Percentiles rank a stretch among this genome's conserved stretches.
Conservation (phyloP, 2,888 invertebrate genomes). For the Caenorhabditis sinica region DNA sequence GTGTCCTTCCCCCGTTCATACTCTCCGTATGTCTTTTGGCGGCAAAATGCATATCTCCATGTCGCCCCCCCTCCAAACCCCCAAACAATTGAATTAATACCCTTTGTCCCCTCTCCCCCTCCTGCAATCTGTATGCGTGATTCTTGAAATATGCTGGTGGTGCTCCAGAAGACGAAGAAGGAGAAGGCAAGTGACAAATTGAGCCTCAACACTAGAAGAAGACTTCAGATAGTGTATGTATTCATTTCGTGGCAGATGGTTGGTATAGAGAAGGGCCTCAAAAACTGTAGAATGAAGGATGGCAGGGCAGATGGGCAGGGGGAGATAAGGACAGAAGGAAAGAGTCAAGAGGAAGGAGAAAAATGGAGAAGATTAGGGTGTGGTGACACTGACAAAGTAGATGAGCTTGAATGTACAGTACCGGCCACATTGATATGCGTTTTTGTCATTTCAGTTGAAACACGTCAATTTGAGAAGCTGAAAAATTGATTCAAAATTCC, state of each 20-base stretch:
- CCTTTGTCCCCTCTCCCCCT: background rate
- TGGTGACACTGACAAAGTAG: too few relatives aligned
- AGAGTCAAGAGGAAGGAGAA: background rate
- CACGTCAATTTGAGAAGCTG: too few relatives aligned
- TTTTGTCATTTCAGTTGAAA: too few relatives aligned
- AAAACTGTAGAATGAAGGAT: slow-evolving; percentile 49
- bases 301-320: slow-evolving; percentile 7
- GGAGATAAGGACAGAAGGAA: too few relatives aligned
- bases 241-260: slow-evolving; percentile 32
- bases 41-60: slow-evolving; percentile 25
- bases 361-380: background rate
- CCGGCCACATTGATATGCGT: too few relatives aligned
- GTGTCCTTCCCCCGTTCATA: slow-evolving; percentile 1
- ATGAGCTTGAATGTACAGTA: too few relatives aligned
- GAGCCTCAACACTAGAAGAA: background rate
- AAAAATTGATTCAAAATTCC: too few relatives aligned
- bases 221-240: background rate
- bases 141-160: slow-evolving; percentile 52
- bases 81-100: slow-evolving; percentile 50
- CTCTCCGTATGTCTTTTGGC: slow-evolving; percentile 38
- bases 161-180: background rate
- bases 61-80: background rate
- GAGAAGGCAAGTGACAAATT: slow-evolving; percentile 28
- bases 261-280: slow-evolving; percentile 2
- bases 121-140: slow-evolving; percentile 42